Percentiles rank a stretch among this genome's conserved stretches.
phyloP scores from a whole-genome alignment of 2,113 vertebrate species.

The Zeus faber region DNA sequence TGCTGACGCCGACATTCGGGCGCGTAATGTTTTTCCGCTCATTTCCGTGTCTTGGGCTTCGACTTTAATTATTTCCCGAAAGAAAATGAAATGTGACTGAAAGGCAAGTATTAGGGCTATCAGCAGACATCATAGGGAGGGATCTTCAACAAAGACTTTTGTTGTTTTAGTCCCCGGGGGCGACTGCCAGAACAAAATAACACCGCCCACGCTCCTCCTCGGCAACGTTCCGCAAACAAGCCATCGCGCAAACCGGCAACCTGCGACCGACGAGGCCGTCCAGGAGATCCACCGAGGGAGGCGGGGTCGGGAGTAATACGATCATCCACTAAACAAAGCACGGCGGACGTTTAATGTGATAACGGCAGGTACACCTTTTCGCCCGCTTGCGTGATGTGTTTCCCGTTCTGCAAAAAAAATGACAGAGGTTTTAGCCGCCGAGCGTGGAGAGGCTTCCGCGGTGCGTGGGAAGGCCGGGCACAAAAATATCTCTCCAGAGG shows the following conservation, averaged over 20 bases:
- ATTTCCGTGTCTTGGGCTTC: conserved; percentile 7
- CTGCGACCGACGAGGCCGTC: not conserved
- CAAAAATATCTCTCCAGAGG: conserved; percentile 8
- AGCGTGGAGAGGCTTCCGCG: conserved; percentile 2
- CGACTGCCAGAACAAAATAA: conserved; percentile 1
- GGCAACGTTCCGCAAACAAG: not conserved
- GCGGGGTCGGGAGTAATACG: not conserved
- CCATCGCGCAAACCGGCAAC: not conserved
- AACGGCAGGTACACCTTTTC: not conserved
- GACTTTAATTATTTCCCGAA: conserved; percentile 21
- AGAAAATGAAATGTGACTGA: conserved; percentile 20
- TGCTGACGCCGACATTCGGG: not conserved
- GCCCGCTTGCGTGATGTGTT: not conserved
- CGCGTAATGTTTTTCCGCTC: conserved; percentile 10
- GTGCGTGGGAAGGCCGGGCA: conserved; percentile 15
- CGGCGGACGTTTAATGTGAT: not conserved
- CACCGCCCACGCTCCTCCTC: not conserved
- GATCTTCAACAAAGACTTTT: not conserved
- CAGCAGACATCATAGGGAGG: not conserved
- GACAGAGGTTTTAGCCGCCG: not conserved
- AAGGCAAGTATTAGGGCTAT: conserved; percentile 3
- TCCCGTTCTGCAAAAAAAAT: conserved; percentile 10
- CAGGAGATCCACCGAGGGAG: not conserved
- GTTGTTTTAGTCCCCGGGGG: not conserved
- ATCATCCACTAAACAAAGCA: not conserved